Evolutionary conservation across 35 echinoderm and acorn worm species (phyloP), one percentile per base, ranked within the genome.

Genomic region (Lytechinus pictus): DNA sequence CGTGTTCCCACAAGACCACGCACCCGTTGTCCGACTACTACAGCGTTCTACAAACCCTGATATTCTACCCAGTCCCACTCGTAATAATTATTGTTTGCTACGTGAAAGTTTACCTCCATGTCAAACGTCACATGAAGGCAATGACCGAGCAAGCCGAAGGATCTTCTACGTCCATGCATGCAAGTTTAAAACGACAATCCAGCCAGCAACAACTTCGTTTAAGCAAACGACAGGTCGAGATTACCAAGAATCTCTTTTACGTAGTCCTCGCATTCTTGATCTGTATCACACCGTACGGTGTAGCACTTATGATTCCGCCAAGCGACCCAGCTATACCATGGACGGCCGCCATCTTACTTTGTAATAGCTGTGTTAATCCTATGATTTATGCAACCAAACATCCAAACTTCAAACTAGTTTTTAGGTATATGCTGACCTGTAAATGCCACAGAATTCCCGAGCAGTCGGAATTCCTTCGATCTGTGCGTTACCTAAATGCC

Each of bases 361-460:
- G 95, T 52, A 98, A 98, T 87, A 97, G 96, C 52, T 97, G 96
- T 89, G 55, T 98, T 28, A 98, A 98, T 54, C 96, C 96, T 21
- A 92, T 98, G 53, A 98, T 98, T 6, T 98, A 98, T 86, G 97
- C 97, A 7, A 98, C 97, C 8, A 98, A 98, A 86, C 97, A 98
- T 87, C 97, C 97, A 11, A 92, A 98, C 93, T 98, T 98, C 96
- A 98, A 97, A 54, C 79, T 87, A 52, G 96, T 98, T 71, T 98
- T 97, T 94, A 88, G 95, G 61, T 79, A 94, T 52, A 98, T 98
- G 95, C 44, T 98, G 5, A 94, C 57, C 2, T 98, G 97, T 86
- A 86, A 95, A 55, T 98, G 95, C 92, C 54, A 28, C 28, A 94
- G 96, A 53, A 98, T 98, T 91, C 97, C 92, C 4, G 92, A 93